These are phyloP conservation scores for Tetheella fluctuosa DNA, from an alignment of 2,888 invertebrate genomes.

Conservation along the genomic window DNA sequence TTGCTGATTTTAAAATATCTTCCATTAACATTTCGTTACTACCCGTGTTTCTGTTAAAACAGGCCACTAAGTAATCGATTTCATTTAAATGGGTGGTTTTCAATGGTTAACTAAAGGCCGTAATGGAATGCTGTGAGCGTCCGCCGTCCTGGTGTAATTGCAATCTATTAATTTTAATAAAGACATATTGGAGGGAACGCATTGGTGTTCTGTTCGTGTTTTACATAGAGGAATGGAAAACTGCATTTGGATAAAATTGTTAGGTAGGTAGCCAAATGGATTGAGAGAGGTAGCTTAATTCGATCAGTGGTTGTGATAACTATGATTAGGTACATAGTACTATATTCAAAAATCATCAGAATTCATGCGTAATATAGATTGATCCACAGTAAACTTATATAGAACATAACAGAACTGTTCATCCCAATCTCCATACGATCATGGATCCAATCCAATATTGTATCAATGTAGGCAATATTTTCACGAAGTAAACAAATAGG, in stretches of 20 bases:
- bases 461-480: neutral
- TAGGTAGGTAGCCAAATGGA: no score
- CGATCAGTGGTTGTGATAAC: no score
- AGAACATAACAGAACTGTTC: neutral
- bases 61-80: conserved; percentile 9
- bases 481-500: neutral
- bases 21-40: neutral
- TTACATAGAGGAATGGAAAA: neutral
- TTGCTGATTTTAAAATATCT: neutral
- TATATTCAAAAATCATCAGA: no score
- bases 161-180: conserved; percentile 31
- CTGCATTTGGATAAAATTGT: neutral
- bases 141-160: conserved; percentile 21
- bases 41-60: neutral
- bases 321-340: no score
- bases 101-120: neutral
- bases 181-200: conserved; percentile 15
- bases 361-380: no score
- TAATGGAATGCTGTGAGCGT: conserved; percentile 27
- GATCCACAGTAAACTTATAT: neutral
- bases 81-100: neutral
- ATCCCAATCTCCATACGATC: neutral
- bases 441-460: neutral
- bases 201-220: neutral
- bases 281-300: no score